A percentile compares a stretch with the other conserved stretches of the same genome.
These are phyloP conservation scores for Drosophila lutescens DNA, from an alignment of 2,888 invertebrate species.

Conservation along the genomic window DNA sequence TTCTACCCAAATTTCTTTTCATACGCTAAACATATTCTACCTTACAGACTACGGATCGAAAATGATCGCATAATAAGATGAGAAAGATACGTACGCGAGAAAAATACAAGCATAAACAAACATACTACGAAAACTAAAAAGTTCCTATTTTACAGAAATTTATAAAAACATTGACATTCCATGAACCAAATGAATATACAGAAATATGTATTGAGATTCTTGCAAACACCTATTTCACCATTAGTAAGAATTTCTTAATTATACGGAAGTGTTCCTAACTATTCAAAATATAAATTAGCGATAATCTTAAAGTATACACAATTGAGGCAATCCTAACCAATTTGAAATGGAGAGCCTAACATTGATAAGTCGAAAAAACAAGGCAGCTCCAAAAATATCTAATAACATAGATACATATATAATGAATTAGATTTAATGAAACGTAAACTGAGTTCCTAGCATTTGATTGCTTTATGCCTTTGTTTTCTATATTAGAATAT, in stretches of 20 bases:
- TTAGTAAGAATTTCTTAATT: conserved; percentile 52
- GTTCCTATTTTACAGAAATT: conserved; percentile 77
- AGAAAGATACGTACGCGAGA: conserved; percentile 12
- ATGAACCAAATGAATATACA: conserved; percentile 47
- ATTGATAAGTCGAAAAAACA: conserved; percentile 8
- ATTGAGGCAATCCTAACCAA: conserved; percentile 22
- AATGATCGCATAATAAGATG: not conserved
- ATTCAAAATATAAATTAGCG: conserved; percentile 59
- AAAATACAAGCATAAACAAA: conserved; percentile 53
- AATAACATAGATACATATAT: conserved; percentile 19
- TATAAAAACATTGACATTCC: conserved; percentile 51
- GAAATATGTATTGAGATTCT: conserved; percentile 45
- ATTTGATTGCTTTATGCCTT: conserved; percentile 75
- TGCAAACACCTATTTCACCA: conserved; percentile 36
- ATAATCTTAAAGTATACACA: conserved; percentile 37
- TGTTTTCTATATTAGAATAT: conserved; percentile 63
- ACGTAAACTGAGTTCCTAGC: conserved; percentile 79
- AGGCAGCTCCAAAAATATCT: conserved; percentile 17
- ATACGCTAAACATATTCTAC: not conserved
- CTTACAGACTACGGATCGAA: conserved; percentile 17
- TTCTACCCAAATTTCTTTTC: not conserved
- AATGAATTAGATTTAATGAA: conserved; percentile 58
- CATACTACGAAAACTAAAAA: conserved; percentile 71
- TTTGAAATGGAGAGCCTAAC: not conserved
- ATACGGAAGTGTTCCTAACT: conserved; percentile 75